Percentiles rank a stretch among this genome's conserved stretches.
These are phyloP conservation scores for Takifugu ocellatus DNA, from an alignment of 2,797 vertebrate species.

Conservation along the genomic window DNA sequence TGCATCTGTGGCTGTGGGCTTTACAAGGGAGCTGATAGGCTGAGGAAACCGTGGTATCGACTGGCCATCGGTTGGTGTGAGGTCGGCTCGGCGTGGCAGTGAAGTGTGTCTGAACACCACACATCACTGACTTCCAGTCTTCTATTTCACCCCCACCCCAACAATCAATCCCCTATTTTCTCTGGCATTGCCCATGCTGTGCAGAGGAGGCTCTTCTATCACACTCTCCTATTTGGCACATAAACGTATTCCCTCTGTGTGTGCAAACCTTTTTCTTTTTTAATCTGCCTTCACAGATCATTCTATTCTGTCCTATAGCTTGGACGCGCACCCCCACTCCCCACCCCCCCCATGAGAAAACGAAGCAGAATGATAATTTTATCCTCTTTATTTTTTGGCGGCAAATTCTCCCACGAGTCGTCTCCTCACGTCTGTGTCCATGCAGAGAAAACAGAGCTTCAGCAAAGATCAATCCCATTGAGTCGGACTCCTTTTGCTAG, in stretches of 20 bases:
- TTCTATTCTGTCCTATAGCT: conserved; percentile 7
- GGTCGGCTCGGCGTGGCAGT: conserved; percentile 59
- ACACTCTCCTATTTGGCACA: conserved; percentile 6
- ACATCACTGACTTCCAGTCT: conserved; percentile 58
- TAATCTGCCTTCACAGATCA: conserved; percentile 24
- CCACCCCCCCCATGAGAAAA: no score
- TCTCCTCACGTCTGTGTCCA: conserved; percentile 50
- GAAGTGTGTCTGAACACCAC: conserved; percentile 64
- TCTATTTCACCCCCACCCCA: conserved; percentile 26
- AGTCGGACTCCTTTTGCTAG: conserved; percentile 73
- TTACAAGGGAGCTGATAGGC: conserved; percentile 63
- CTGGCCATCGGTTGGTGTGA: conserved; percentile 66
- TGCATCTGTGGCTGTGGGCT: conserved; percentile 75
- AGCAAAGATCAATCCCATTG: conserved; percentile 74
- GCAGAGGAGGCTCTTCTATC: conserved; percentile 17
- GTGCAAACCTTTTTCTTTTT: conserved; percentile 16
- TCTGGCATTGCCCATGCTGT: conserved; percentile 14
- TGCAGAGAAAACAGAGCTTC: conserved; percentile 74
- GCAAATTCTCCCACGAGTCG: conserved; percentile 9
- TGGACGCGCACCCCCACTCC: not conserved
- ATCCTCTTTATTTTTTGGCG: not conserved
- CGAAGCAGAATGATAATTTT: no score
- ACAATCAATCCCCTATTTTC: conserved; percentile 53
- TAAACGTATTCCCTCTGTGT: not conserved
- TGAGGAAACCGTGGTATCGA: conserved; percentile 69